These are phyloP conservation scores for Opisthocomus hoazin DNA, from an alignment of 2,113 vertebrate species.

Conservation along the genomic window DNA sequence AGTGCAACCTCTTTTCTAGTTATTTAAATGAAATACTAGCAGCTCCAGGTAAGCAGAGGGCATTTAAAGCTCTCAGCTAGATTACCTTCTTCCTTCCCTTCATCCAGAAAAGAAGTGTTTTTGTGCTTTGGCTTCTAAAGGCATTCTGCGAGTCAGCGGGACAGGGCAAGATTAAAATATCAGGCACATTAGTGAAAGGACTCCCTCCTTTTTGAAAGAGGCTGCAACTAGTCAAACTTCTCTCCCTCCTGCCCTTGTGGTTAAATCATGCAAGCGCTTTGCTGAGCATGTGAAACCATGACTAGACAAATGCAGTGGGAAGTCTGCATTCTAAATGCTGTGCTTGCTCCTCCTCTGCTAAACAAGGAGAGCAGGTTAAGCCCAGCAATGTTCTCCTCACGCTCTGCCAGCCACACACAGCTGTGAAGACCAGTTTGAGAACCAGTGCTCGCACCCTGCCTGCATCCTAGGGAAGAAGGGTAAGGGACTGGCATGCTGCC, in stretches of 20 bases:
- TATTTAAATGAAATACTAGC: not conserved
- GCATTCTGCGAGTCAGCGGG: not conserved
- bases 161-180: not conserved
- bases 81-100: not conserved
- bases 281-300: conserved; percentile 57
- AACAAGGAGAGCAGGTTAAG: conserved; percentile 45
- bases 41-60: not conserved
- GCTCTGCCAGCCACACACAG: not conserved
- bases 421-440: not conserved
- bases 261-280: conserved; percentile 32
- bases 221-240: conserved; percentile 3
- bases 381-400: not conserved
- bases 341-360: not conserved
- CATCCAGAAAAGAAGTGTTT: not conserved
- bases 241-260: conserved; percentile 31
- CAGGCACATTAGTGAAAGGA: not conserved
- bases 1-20: not conserved
- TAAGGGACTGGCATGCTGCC: not conserved
- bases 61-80: not conserved
- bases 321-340: not conserved
- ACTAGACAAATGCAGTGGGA: conserved; percentile 46
- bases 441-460: rapidly evolving
- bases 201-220: not conserved
- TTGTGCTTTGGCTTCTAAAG: not conserved
- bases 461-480: not conserved